A percentile compares a stretch with the other conserved stretches of the same genome.
Evolutionary conservation across 2,113 vertebrate genomes (phyloP).

Genomic region (Alaudala cheleensis): DNA sequence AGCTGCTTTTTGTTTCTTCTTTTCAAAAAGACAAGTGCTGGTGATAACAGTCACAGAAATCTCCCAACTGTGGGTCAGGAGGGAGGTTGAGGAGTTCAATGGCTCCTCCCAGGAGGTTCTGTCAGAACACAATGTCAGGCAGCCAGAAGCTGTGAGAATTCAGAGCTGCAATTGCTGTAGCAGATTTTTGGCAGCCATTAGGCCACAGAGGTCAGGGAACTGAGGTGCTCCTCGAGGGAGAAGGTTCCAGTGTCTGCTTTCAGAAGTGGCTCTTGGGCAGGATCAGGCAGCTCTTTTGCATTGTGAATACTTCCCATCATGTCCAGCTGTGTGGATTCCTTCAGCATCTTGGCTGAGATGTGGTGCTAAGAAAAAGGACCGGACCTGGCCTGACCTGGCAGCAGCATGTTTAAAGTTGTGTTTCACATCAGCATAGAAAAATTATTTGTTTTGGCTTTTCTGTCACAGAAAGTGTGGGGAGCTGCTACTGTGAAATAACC

Average conservation of each 20-base stretch:
- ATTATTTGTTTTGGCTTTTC: background rate
- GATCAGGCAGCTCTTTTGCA: background rate
- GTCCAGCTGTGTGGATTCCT: background rate
- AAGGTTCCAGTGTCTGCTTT: background rate
- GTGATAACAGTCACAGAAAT: background rate
- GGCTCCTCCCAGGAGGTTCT: background rate
- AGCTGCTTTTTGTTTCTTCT: background rate
- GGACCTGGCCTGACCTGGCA: background rate
- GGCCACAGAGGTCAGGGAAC: background rate
- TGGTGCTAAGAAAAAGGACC: background rate
- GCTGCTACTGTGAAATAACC: background rate
- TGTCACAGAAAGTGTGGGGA: background rate
- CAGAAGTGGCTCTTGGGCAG: background rate
- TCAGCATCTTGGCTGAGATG: background rate
- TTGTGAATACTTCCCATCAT: rapidly evolving
- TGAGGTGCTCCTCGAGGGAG: background rate
- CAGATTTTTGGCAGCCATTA: background rate
- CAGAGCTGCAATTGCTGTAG: background rate
- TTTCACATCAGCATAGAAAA: background rate
- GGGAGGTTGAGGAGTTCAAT: background rate
- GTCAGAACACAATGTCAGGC: background rate
- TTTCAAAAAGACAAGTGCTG: background rate
- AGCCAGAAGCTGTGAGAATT: background rate
- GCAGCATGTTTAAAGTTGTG: background rate
- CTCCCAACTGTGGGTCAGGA: background rate